These are phyloP conservation scores for Leucoraja erinaceus DNA, from an alignment of 2,113 vertebrate species.

Conservation along the genomic window DNA sequence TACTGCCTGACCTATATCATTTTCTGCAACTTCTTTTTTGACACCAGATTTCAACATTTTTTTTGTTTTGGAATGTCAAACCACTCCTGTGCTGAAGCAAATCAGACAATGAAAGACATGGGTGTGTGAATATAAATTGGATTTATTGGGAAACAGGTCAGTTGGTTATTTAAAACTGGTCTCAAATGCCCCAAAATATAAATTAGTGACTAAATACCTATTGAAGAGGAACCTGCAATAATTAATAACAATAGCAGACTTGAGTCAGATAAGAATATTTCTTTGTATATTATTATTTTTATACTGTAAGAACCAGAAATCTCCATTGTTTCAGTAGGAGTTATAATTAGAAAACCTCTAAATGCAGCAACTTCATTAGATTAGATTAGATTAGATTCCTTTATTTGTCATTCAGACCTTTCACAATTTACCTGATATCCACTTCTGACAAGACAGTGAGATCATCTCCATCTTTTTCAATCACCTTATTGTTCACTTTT, in stretches of 20 bases:
- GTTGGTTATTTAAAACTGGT: too few relatives aligned
- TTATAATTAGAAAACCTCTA: background rate
- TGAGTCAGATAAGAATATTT: background rate
- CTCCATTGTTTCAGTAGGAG: background rate
- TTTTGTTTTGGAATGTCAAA: too few relatives aligned
- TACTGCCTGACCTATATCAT: too few relatives aligned
- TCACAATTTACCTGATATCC: background rate
- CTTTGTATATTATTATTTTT: background rate
- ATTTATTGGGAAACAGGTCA: too few relatives aligned
- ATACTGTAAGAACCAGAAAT: background rate
- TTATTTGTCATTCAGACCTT: too few relatives aligned
- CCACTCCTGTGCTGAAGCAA: too few relatives aligned
- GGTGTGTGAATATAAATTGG: too few relatives aligned
- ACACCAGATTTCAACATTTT: too few relatives aligned
- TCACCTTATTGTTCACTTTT: too few relatives aligned
- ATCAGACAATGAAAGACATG: too few relatives aligned
- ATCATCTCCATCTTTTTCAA: background rate
- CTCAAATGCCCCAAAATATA: background rate
- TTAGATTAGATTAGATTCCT: too few relatives aligned
- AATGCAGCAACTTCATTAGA: background rate
- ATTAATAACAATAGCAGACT: background rate
- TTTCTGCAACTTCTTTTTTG: too few relatives aligned
- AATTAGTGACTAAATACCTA: background rate
- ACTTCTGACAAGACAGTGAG: background rate
- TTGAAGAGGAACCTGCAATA: background rate